These are phyloP conservation scores for Zoanthus gigantus DNA, from an alignment of 92 coral and sea anemone species.

Conservation along the genomic window DNA sequence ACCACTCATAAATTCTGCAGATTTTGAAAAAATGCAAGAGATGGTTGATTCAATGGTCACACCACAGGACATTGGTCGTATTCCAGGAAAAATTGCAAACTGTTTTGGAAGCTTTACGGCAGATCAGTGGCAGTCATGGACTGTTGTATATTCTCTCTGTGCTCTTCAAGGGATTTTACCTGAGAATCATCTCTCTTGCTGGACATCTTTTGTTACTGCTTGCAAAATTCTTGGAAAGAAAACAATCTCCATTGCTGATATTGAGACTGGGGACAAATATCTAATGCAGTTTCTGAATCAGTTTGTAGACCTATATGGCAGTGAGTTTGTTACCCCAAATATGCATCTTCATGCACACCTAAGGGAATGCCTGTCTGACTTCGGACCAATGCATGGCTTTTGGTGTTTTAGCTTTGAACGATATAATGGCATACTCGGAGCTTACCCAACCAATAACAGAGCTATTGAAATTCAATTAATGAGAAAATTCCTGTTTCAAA, in stretches of 20 bases:
- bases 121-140: conserved; percentile 23
- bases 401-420: conserved; percentile 75
- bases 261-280: conserved; percentile 48
- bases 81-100: conserved; percentile 66
- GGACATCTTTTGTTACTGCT: conserved; percentile 62
- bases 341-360: conserved; percentile 74
- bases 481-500: conserved; percentile 60
- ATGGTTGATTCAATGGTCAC: conserved; percentile 50
- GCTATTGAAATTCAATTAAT: conserved; percentile 69
- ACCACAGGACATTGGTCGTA: conserved; percentile 72
- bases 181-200: conserved; percentile 63
- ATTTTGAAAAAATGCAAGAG: conserved; percentile 56
- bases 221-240: conserved; percentile 66
- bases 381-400: conserved; percentile 67
- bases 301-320: conserved; percentile 60
- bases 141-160: conserved; percentile 67
- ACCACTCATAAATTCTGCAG: conserved; percentile 47
- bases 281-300: conserved; percentile 41
- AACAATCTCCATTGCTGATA: conserved; percentile 45
- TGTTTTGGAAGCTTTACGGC: conserved; percentile 61
- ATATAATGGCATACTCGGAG: conserved; percentile 69
- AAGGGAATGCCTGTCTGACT: conserved; percentile 59
- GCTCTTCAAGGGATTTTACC: conserved; percentile 66
- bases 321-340: conserved; percentile 63
- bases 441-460: conserved; percentile 59